Base-by-base conservation (phyloP, 2,113 vertebrate genomes). In the Cyphomyrus discorhynchus region DNA sequence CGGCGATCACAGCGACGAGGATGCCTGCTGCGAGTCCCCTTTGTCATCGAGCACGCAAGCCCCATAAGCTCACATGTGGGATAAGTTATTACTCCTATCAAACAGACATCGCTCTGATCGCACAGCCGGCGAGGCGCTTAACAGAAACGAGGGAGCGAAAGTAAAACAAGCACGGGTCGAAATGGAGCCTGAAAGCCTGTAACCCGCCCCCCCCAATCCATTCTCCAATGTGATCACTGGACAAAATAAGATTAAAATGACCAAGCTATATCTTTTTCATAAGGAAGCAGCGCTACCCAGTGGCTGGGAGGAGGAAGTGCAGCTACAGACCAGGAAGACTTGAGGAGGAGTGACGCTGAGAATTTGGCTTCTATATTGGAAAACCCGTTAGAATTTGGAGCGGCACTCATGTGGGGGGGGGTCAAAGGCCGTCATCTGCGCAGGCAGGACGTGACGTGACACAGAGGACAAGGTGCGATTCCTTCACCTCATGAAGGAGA, bases 281-380 rank as follows among this genome's bases (percentile, higher is more conserved):
- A 50, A 90, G 91, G 88, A 88, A 86, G 88, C 90, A 93, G 91
- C 56, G 85, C 90, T 89, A 31, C 90, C 90, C 90, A 90, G 91
- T 90, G 92, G 90, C 56, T 70, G 24, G 21, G 53, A 62, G 56
- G 42, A 19, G 42, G n/a, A 58, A 88, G 42, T 87, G 83, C 88
- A 77, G 4, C 47, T 11, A 74, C 8, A 24, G 9, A 46, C 35
- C 49, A 15, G 85, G 85, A 56, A 87, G 27, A 13, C 47, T 31
- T 19, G 47, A 53, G 50, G n/a, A 35, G 50, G 24, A 0, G 45
- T 27, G 45, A 47, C 39, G 1, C 45, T 47, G 42, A 85, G 21
- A 49, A 15, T 27, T 21, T 11, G 83, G 21, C n/a, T 49, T 86
- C 47, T 27, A 86, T 31, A 35, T 56, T 56, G n/a, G 10, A 46